Conservation (phyloP, 1,140 invertebrate species). For the Scaptomyza montana region DNA sequence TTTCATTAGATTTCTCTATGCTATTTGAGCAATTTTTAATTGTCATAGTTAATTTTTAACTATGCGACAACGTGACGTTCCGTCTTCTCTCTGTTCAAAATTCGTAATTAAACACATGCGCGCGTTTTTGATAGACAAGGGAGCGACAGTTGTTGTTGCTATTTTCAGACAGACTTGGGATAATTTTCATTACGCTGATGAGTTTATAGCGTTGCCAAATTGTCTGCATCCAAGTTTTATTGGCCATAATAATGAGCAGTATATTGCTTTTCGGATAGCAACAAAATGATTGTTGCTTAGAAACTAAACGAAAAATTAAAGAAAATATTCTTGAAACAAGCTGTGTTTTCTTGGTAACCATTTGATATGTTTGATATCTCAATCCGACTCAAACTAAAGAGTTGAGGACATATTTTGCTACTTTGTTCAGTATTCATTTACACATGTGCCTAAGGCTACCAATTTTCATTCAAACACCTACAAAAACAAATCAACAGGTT, state of each 20-base stretch:
- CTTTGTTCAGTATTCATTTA: background rate
- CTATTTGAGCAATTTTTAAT: conserved; percentile 51
- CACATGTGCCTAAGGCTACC: background rate
- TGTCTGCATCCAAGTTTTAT: conserved; percentile 50
- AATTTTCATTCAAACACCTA: conserved; percentile 9
- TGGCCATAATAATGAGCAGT: conserved; percentile 56
- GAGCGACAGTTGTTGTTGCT: conserved; percentile 11
- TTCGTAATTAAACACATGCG: conserved; percentile 69
- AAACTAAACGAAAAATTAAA: background rate
- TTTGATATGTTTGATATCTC: too few relatives aligned
- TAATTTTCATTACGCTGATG: conserved; percentile 73
- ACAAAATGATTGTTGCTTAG: background rate
- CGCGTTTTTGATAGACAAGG: conserved; percentile 43
- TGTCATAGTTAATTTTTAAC: conserved; percentile 53
- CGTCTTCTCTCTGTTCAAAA: conserved; percentile 27
- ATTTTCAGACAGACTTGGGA: conserved; percentile 23
- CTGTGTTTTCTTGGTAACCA: too few relatives aligned
- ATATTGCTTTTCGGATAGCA: background rate
- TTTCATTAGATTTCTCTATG: conserved; percentile 47
- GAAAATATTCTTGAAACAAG: too few relatives aligned
- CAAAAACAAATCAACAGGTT: conserved; percentile 4
- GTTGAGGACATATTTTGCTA: background rate
- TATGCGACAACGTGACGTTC: conserved; percentile 65
- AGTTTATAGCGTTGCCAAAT: conserved; percentile 71
- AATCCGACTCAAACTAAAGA: background rate